These are phyloP conservation scores for Eupeodes latifasciatus DNA, from an alignment of 2,888 invertebrate genomes.

Conservation along the genomic window DNA sequence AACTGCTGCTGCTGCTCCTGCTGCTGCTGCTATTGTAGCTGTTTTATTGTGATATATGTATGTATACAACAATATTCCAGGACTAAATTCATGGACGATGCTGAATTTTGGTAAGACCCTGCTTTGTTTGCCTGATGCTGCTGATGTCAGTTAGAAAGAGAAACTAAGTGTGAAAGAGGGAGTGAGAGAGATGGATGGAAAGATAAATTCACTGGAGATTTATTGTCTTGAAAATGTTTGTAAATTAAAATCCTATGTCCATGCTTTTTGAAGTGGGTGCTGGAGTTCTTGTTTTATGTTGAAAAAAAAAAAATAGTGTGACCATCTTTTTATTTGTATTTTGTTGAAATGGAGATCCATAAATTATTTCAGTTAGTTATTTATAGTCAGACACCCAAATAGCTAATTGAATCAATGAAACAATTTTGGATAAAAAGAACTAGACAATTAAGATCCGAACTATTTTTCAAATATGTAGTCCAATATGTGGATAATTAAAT, in stretches of 20 bases:
- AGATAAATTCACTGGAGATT: constrained; percentile 54
- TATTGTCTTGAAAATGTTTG: constrained; percentile 77
- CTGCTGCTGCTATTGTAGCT: constrained; percentile 44
- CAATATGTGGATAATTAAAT: no score
- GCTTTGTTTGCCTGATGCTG: background rate
- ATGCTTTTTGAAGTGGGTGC: constrained; percentile 73
- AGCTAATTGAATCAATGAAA: no score
- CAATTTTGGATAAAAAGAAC: no score
- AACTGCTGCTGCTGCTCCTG: constrained; percentile 36
- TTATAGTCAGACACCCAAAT: no score
- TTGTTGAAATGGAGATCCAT: no score
- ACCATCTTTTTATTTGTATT: background rate
- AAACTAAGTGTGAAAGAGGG: background rate
- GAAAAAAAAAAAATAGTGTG: background rate
- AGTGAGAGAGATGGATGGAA: background rate
- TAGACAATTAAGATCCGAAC: no score
- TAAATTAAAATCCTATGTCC: constrained; percentile 76
- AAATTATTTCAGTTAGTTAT: no score
- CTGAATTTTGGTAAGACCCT: constrained; percentile 28
- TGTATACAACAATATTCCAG: constrained; percentile 28
- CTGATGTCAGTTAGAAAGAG: constrained; percentile 4
- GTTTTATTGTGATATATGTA: constrained; percentile 25
- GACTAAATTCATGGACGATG: constrained; percentile 12
- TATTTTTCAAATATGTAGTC: no score
- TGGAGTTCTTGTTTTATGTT: constrained; percentile 4